Percentiles rank a stretch among this genome's conserved stretches.
These are phyloP conservation scores for Diceros bicornis DNA, from an alignment of 2,797 vertebrate species.

Conservation along the genomic window DNA sequence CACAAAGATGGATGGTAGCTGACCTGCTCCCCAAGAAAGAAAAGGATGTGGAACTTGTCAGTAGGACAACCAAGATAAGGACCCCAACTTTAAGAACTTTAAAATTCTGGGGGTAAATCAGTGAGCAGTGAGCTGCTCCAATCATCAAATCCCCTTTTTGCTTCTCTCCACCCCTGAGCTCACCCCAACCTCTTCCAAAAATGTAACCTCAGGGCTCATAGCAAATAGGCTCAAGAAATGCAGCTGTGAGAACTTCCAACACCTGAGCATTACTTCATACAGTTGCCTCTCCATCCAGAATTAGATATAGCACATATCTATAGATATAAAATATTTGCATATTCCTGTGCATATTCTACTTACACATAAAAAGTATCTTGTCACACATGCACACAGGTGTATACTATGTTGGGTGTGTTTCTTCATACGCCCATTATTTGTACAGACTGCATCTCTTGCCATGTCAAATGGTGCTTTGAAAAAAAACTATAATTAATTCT, in stretches of 20 bases:
- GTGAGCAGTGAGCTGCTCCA: not conserved
- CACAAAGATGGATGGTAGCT: not conserved
- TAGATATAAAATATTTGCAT: not conserved
- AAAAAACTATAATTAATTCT: not conserved
- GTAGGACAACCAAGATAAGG: not conserved
- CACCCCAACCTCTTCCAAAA: not conserved
- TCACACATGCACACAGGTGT: fast-evolving
- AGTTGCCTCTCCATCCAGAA: not conserved
- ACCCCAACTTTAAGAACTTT: not conserved
- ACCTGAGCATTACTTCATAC: not conserved
- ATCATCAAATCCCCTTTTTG: not conserved
- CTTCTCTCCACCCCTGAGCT: not conserved
- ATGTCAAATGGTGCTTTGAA: not conserved
- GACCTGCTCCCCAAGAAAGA: not conserved
- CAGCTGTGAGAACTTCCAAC: not conserved
- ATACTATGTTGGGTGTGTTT: not conserved
- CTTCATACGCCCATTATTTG: not conserved
- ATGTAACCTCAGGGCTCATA: not conserved
- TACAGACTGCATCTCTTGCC: not conserved
- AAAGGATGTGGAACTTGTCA: slow-evolving; percentile 5
- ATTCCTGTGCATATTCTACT: not conserved
- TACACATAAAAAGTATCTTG: not conserved
- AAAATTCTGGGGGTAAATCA: not conserved
- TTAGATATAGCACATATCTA: not conserved
- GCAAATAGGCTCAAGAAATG: not conserved